Base-by-base conservation (phyloP, 2,888 invertebrate species). In the Hoplodrina ambigua region DNA sequence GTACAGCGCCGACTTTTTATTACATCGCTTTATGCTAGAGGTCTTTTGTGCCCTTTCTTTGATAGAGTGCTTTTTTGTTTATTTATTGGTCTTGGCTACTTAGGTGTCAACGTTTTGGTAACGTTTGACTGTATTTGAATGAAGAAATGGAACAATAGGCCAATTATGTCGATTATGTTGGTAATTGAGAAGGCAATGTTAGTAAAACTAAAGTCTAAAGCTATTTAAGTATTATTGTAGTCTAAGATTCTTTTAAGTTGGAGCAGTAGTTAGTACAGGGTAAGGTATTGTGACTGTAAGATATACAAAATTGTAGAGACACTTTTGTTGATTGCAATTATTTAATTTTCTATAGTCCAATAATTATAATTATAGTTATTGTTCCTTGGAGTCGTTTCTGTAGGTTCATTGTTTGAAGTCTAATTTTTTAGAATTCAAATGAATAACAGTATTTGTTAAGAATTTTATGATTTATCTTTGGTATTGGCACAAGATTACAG, bases 1-100 rank as follows among this genome's bases (percentile, higher is more conserved):
- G 89, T 89, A 77, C 75, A 78, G 82, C 46, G 66, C 84, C 85
- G 86, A 78, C 81, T 75, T 78, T 80, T 85, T 86, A 73, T 77
- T 68, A 76, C 74, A 83, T 75, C 79, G 80, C 80, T 85, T 77
- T 81, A 69, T 82, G 49, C 63, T 57, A 49, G 6, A 63, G 30
- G 53, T 46, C 69, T 64, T 83, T 77, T 76, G 78, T 64, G 53
- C 50, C 57, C 11, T 62, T 71, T 70, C 75, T 80, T 82, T 83
- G 78, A 75, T 74, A 13, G 56, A 82, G 75, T 64, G 52, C 49
- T 74, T 72, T 76, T 81, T 71, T 80, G 54, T 63, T 75, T 72
- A 66, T 55, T 64, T 55, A 56, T 25, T 19, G 53, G 44, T 56
- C 44, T 57, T 53, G 37, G 65, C 72, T 80, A 78, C 69, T 81